Evolutionary conservation across 2,888 invertebrate genomes (phyloP), one percentile per base, ranked within the genome.

Genomic region (Rhingia campestris): DNA sequence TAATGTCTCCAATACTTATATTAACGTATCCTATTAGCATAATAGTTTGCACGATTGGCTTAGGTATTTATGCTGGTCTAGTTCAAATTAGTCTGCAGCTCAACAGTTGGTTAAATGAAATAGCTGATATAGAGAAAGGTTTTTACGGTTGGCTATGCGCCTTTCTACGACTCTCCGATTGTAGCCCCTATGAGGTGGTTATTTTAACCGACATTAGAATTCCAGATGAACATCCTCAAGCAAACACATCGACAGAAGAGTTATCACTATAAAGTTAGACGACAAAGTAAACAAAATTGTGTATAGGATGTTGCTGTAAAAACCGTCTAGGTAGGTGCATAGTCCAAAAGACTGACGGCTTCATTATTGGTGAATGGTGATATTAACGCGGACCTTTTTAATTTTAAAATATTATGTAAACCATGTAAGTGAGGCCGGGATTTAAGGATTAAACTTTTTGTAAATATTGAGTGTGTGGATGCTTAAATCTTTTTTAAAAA

Each of bases 131-230:
- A 88, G 96, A 96, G 88, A 96, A 96, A 90, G 95, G 95, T 0
- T 95, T 95, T 91, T 96, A 95, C 87, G 95, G 95, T 5, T 95
- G 95, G 95, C 91, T 95, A 14, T 96, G 95, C 89, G 93, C 94
- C 74, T 92, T 93, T 47, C 87, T 95, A 41, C 93, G 93, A 76
- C 91, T 95, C 87, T 94, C 95, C 12, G 94, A 95, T 88, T 96
- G 95, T 88, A 94, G 95, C 87, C 95, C 95, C 0, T 96, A 96
- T 90, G 95, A 95, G 89, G 90, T 91, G 72, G 89, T 91, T 7
- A 91, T 91, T 67, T 89, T 94, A 45, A 93, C 94, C 87, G 94
- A 94, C 89, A 93, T 94, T 54, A 88, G 88, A 10, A 85, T 89
- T 12, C 88, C 89, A 6, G 89, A 90, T 7, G 87, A 84, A 49